phyloP scores from a whole-genome alignment of 2,888 invertebrate genomes.

The Andricus quercusramuli region DNA sequence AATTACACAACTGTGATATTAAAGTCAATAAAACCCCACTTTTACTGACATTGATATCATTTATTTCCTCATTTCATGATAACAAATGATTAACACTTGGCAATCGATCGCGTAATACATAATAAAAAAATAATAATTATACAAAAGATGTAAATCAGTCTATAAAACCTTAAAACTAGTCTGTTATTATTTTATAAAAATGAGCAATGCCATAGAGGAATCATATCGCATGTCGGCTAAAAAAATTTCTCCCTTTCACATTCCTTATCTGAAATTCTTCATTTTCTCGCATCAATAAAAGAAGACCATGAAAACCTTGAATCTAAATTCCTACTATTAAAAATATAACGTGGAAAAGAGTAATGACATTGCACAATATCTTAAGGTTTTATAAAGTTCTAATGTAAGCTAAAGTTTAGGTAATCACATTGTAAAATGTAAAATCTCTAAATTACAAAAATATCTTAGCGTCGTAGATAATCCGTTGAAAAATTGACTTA shows the following conservation, averaged over 20 bases:
- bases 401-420: neutral
- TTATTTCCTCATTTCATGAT: slow-evolving; percentile 7
- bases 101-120: neutral
- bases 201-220: neutral
- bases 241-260: neutral
- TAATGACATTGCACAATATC: neutral
- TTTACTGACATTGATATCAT: neutral
- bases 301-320: neutral
- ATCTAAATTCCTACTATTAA: neutral
- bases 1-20: neutral
- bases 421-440: neutral
- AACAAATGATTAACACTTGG: neutral
- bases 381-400: neutral
- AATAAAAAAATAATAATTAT: neutral
- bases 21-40: neutral
- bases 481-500: neutral
- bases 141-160: neutral
- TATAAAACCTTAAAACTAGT: neutral
- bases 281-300: neutral
- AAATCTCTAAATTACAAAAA: neutral
- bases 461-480: neutral
- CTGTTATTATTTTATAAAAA: neutral
- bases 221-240: neutral
- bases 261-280: neutral
- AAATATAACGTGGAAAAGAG: neutral